Percentiles rank a stretch among this genome's conserved stretches.
Evolutionary conservation across 2,888 invertebrate species (phyloP).

Genomic region (Cheilosia grossa): DNA sequence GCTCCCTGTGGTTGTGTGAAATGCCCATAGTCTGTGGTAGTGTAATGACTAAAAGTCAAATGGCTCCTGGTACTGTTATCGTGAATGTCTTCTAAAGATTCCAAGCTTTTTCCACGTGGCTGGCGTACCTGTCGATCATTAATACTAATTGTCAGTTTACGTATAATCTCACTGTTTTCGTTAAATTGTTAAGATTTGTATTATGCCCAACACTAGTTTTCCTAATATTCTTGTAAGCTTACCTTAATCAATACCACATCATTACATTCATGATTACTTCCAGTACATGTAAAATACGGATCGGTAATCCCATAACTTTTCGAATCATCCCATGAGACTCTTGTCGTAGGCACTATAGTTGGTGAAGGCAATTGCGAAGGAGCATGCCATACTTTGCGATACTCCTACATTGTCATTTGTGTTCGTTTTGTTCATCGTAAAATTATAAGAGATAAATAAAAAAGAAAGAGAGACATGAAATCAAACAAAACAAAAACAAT

Average conservation of each 20-base stretch:
- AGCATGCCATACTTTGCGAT: conserved; percentile 81
- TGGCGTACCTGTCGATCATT: conserved; percentile 87
- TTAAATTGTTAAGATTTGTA: background rate
- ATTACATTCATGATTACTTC: conserved; percentile 82
- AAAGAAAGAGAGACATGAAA: conserved; percentile 54
- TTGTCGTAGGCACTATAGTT: conserved; percentile 81
- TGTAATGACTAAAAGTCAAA: conserved; percentile 83
- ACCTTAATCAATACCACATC: conserved; percentile 83
- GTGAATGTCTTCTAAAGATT: conserved; percentile 91
- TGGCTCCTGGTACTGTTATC: conserved; percentile 85
- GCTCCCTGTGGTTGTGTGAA: conserved; percentile 80
- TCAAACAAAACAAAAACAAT: conserved; percentile 38
- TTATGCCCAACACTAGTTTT: background rate
- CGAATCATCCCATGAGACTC: conserved; percentile 83
- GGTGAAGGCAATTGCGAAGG: conserved; percentile 81
- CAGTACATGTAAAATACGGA: conserved; percentile 80
- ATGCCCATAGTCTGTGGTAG: conserved; percentile 82
- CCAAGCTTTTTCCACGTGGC: conserved; percentile 92
- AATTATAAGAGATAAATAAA: conserved; percentile 59
- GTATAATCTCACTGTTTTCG: background rate
- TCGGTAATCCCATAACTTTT: conserved; percentile 80
- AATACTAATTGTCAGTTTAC: background rate
- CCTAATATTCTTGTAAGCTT: conserved; percentile 55
- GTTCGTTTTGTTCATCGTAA: conserved; percentile 39
- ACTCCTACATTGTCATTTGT: conserved; percentile 77